Evolutionary conservation across 2,113 vertebrate species (phyloP).

Genomic region (Gracilinanus agilis): DNA sequence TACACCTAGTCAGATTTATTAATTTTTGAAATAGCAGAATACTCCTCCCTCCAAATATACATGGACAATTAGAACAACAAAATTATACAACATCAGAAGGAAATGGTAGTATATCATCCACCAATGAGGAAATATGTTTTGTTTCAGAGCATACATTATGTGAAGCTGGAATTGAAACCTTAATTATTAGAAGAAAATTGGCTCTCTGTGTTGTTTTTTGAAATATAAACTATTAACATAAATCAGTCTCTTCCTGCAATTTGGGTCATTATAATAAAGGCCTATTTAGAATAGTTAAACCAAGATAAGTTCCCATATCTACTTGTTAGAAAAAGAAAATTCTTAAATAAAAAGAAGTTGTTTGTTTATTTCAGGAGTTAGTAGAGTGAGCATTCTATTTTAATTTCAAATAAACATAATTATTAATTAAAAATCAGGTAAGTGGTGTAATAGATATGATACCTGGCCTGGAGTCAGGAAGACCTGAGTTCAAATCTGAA

Average conservation of each 20-base stretch:
- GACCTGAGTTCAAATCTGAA: background rate
- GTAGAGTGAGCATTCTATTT: background rate
- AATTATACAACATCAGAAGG: background rate
- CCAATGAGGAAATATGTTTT: conserved; percentile 41
- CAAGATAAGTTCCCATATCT: conserved; percentile 56
- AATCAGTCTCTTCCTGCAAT: conserved; percentile 71
- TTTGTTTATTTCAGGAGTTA: background rate
- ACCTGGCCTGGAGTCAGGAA: background rate
- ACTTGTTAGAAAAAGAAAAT: conserved; percentile 49
- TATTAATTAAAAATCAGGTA: background rate
- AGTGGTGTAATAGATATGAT: background rate
- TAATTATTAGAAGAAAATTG: conserved; percentile 63
- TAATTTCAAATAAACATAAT: background rate
- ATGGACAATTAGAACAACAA: background rate
- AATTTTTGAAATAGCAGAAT: background rate
- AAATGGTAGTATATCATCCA: conserved; percentile 5
- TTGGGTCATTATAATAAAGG: conserved; percentile 66
- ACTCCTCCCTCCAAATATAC: background rate
- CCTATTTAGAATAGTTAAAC: conserved; percentile 64
- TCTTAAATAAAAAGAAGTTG: conserved; percentile 49
- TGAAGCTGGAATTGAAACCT: conserved; percentile 67
- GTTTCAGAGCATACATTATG: conserved; percentile 58
- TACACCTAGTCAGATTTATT: background rate
- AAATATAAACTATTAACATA: conserved; percentile 69
- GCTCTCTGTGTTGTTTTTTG: conserved; percentile 71